Percentiles rank a stretch among this genome's conserved stretches.
Conservation (phyloP, 1,140 invertebrate genomes). For the Chironomus tepperi region DNA sequence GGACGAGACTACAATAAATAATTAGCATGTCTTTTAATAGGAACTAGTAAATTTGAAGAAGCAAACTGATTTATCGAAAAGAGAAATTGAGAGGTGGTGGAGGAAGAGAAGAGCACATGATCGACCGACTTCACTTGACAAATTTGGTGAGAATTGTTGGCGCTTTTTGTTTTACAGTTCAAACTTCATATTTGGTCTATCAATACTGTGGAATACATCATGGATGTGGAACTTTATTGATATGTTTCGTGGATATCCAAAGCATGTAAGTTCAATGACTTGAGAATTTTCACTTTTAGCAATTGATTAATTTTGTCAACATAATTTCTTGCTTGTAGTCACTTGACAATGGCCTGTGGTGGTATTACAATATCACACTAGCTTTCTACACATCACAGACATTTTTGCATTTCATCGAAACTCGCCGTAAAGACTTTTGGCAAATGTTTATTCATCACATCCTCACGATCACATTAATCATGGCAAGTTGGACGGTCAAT, state of each 20-base stretch:
- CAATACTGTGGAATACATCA: conserved; percentile 81
- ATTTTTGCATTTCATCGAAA: conserved; percentile 87
- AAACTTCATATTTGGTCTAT: conserved; percentile 74
- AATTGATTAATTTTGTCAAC: no score
- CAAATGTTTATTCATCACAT: conserved; percentile 98
- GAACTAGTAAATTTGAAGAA: conserved; percentile 69
- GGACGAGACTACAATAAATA: no score
- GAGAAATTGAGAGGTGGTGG: conserved; percentile 86
- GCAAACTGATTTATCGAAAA: conserved; percentile 73
- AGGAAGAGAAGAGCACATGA: conserved; percentile 69
- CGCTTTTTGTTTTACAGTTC: conserved; percentile 77
- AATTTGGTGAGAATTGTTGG: conserved; percentile 90
- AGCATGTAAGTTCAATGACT: conserved; percentile 44
- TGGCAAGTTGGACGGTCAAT: conserved; percentile 91
- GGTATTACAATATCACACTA: conserved; percentile 94
- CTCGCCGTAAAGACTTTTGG: conserved; percentile 91
- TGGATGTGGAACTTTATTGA: conserved; percentile 91
- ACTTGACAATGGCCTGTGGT: conserved; percentile 68
- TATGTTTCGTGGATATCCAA: conserved; percentile 66
- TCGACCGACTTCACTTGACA: conserved; percentile 76
- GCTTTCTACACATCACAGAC: conserved; percentile 94
- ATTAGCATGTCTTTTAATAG: conserved; percentile 27
- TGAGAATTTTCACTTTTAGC: no score
- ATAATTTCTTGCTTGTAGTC: conserved; percentile 43
- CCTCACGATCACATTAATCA: conserved; percentile 80